Conservation (phyloP, 2,113 vertebrate species). For the Xenopus tropicalis region UCB_Xtro_10.0 CM004444.2:114990501-114991000, state of each 20-base stretch:
- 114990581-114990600: constrained; percentile 83
- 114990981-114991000: no score
- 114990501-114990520: constrained; percentile 93
- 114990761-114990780: constrained; percentile 80
- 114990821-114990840: constrained; percentile 87
- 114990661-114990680: constrained; percentile 84
- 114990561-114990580: constrained; percentile 94
- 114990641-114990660: constrained; percentile 74
- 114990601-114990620: constrained; percentile 54
- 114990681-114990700: constrained; percentile 89
- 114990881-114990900: constrained; percentile 92
- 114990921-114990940: constrained; percentile 92
- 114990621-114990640: constrained; percentile 65
- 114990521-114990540: constrained; percentile 97
- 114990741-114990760: constrained; percentile 72
- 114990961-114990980: neutral
- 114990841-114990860: constrained; percentile 87
- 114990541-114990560: constrained; percentile 96
- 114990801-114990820: constrained; percentile 90
- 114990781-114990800: constrained; percentile 99
- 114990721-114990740: constrained; percentile 81
- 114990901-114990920: constrained; percentile 99
- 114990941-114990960: neutral
- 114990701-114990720: constrained; percentile 89
- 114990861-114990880: constrained; percentile 89